Evolutionary conservation across 2,113 vertebrate genomes (phyloP).

Genomic region (Pachypanchax playfairii): DNA sequence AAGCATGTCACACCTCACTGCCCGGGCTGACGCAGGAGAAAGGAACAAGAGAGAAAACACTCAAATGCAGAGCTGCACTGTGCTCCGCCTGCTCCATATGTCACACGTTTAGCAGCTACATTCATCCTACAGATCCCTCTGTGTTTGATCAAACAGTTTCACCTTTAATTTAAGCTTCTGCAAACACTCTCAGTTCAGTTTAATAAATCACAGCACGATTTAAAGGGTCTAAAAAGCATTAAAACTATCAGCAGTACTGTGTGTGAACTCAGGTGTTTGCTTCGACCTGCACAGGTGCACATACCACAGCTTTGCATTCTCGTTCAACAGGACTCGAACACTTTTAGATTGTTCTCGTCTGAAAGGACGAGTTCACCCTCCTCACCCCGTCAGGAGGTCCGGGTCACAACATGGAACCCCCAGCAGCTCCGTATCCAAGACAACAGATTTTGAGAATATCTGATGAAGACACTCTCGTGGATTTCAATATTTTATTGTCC

Average conservation of each 20-base stretch:
- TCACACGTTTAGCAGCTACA: too few species aligned
- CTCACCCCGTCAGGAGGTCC: not conserved
- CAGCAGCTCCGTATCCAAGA: slow-evolving; percentile 54
- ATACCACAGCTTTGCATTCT: too few species aligned
- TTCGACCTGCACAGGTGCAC: too few species aligned
- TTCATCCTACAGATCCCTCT: too few species aligned
- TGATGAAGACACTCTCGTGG: slow-evolving; percentile 55
- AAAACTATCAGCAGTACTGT: too few species aligned
- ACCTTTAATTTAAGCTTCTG: not conserved
- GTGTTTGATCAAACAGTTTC: not conserved
- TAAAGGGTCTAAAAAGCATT: not conserved
- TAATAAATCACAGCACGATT: not conserved
- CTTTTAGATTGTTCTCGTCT: too few species aligned
- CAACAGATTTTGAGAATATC: slow-evolving; percentile 68
- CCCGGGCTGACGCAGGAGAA: slow-evolving; percentile 1
- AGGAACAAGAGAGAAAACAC: not conserved
- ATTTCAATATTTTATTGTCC: slow-evolving; percentile 72
- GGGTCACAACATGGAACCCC: slow-evolving; percentile 17
- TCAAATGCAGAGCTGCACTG: not conserved
- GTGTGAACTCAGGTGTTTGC: too few species aligned
- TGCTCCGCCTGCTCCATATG: not conserved
- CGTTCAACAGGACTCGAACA: too few species aligned
- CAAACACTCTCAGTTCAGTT: not conserved
- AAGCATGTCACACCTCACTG: slow-evolving; percentile 7
- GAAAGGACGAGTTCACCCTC: not conserved